A percentile compares a stretch with the other conserved stretches of the same genome.
Conservation (phyloP, 2,888 invertebrate species). For the Penaeus monodon region DNA sequence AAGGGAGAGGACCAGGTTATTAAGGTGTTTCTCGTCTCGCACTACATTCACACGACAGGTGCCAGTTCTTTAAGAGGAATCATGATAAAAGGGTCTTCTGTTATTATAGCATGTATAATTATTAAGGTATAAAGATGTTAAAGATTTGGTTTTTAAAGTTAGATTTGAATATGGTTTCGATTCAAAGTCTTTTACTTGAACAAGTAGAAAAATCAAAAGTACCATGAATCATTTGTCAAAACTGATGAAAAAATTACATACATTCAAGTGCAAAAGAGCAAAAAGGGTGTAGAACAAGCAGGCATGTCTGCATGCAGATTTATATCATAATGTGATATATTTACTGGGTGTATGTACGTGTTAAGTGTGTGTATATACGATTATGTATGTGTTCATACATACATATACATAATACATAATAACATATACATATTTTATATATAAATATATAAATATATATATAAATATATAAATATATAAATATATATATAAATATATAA, state of each 20-base stretch:
- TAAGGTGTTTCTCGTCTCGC: not conserved
- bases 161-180: not conserved
- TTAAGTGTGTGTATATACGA: not conserved
- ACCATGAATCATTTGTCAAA: too few relatives aligned
- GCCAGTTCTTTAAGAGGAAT: too few relatives aligned
- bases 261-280: slow-evolving; percentile 11
- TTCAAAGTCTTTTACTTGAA: not conserved
- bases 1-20: not conserved
- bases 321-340: not conserved
- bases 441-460: slow-evolving; percentile 21
- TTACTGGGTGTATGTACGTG: not conserved
- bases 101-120: too few relatives aligned
- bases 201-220: slow-evolving; percentile 5
- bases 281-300: slow-evolving; percentile 19
- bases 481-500: slow-evolving; percentile 19
- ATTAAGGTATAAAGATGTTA: too few relatives aligned
- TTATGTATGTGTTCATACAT: not conserved
- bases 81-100: too few relatives aligned
- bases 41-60: too few relatives aligned
- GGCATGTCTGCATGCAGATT: slow-evolving; percentile 17
- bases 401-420: slow-evolving; percentile 14
- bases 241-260: too few relatives aligned
- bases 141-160: not conserved
- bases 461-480: slow-evolving; percentile 18
- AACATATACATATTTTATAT: slow-evolving; percentile 25